Evolutionary conservation across 2,797 vertebrate genomes (phyloP).

Genomic region (Sebastes minor): DNA sequence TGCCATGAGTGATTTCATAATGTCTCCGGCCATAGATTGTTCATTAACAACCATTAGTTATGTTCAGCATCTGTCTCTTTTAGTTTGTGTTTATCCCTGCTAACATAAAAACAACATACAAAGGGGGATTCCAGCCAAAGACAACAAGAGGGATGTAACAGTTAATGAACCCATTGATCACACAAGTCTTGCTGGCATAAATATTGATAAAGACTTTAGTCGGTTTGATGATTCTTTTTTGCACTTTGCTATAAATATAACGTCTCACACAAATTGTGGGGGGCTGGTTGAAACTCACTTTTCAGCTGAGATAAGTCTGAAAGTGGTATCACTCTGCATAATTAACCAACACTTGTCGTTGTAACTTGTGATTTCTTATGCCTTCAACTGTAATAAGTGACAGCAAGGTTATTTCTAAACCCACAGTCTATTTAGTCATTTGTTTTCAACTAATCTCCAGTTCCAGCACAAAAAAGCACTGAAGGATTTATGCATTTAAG

Average conservation of each 20-base stretch:
- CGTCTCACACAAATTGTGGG: neutral
- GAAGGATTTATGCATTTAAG: neutral
- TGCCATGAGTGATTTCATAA: slow-evolving; percentile 12
- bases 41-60: slow-evolving; percentile 33
- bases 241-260: neutral
- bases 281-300: neutral
- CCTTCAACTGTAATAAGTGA: neutral
- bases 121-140: slow-evolving; percentile 12
- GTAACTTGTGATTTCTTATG: neutral
- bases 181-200: slow-evolving; percentile 6
- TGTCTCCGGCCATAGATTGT: slow-evolving; percentile 17
- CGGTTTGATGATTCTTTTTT: slow-evolving; percentile 1
- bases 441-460: neutral
- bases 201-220: slow-evolving; percentile 21
- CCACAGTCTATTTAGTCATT: neutral
- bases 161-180: slow-evolving; percentile 43
- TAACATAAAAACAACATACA: slow-evolving; percentile 1
- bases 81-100: neutral
- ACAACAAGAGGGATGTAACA: slow-evolving; percentile 9
- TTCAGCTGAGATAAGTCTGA: neutral
- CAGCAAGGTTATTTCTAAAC: neutral
- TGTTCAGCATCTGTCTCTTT: slow-evolving; percentile 1
- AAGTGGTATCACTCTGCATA: neutral
- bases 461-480: neutral
- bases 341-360: neutral